Percentiles rank a stretch among this genome's conserved stretches.
Evolutionary conservation across 2,888 invertebrate species (phyloP).

Genomic region (Lasioglossum morio): DNA sequence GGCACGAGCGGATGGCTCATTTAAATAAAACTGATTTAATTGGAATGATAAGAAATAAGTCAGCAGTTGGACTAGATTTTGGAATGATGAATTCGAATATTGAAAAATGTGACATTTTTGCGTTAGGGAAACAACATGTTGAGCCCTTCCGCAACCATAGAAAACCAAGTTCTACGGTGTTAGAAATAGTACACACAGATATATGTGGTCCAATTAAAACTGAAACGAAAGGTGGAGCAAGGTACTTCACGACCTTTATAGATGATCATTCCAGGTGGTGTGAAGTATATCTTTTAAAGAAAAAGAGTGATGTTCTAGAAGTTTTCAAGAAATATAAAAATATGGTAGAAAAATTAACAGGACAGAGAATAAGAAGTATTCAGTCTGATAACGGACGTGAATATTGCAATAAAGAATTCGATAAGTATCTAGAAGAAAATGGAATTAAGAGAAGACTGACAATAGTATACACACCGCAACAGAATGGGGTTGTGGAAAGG

Average conservation of each 20-base stretch:
- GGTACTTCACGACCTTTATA: conserved; percentile 21
- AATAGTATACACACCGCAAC: conserved; percentile 17
- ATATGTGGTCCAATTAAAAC: too few species aligned
- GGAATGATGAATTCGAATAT: too few species aligned
- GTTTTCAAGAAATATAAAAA: conserved; percentile 15
- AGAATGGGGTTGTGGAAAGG: conserved; percentile 21
- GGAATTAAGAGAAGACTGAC: conserved; percentile 12
- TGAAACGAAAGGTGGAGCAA: conserved; percentile 1
- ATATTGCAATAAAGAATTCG: conserved; percentile 13
- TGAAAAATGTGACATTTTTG: too few species aligned
- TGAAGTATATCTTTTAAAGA: conserved; percentile 18
- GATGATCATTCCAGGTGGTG: conserved; percentile 26
- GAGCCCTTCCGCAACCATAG: too few species aligned
- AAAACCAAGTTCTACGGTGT: too few species aligned
- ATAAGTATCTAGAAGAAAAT: conserved; percentile 1
- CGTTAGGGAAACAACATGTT: too few species aligned
- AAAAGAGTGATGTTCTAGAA: conserved; percentile 13
- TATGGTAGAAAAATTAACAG: conserved; percentile 16
- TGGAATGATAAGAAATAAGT: too few species aligned
- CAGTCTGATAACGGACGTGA: conserved; percentile 29
- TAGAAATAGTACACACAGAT: too few species aligned
- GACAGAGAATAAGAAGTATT: conserved; percentile 12
- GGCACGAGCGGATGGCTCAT: conserved; percentile 12
- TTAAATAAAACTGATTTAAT: neutral
- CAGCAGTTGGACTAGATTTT: too few species aligned